Evolutionary conservation across 1,140 invertebrate genomes (phyloP).

Genomic region (Paracyclopina nana): DNA sequence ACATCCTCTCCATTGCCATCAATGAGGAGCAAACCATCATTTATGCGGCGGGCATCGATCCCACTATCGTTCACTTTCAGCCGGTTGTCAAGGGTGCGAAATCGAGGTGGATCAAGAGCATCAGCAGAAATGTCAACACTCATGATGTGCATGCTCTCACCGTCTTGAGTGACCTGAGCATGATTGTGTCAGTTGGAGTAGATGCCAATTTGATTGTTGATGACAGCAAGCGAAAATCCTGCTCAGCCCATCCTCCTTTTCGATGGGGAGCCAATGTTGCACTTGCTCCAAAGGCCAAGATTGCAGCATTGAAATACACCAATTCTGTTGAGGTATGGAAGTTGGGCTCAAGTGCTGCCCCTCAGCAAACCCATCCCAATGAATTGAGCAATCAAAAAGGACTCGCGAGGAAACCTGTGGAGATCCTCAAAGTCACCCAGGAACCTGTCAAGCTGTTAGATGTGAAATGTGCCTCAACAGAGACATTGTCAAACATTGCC

Average conservation of each 20-base stretch:
- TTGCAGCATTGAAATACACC: background rate
- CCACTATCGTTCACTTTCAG: conserved; percentile 11
- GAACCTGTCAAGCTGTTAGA: background rate
- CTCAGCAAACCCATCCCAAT: background rate
- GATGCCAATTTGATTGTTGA: background rate
- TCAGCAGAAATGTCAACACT: background rate
- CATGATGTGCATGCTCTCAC: conserved; percentile 6
- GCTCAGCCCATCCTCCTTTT: background rate
- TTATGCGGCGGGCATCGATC: conserved; percentile 11
- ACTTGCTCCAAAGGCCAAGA: background rate
- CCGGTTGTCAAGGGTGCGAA: conserved; percentile 4
- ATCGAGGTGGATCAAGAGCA: conserved; percentile 9
- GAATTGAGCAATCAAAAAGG: too few species aligned
- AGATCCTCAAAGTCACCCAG: background rate
- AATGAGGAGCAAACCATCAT: background rate
- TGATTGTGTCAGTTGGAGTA: background rate
- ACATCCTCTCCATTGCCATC: conserved; percentile 1
- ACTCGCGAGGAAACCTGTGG: too few species aligned
- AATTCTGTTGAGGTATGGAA: conserved; percentile 3
- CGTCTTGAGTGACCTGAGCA: background rate
- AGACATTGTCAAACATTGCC: background rate
- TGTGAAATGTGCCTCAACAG: background rate
- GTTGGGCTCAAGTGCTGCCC: background rate
- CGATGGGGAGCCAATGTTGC: background rate
- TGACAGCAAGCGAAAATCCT: background rate